Base-by-base conservation (phyloP, 1,140 invertebrate genomes). In the Hesperophylax magnus region DNA sequence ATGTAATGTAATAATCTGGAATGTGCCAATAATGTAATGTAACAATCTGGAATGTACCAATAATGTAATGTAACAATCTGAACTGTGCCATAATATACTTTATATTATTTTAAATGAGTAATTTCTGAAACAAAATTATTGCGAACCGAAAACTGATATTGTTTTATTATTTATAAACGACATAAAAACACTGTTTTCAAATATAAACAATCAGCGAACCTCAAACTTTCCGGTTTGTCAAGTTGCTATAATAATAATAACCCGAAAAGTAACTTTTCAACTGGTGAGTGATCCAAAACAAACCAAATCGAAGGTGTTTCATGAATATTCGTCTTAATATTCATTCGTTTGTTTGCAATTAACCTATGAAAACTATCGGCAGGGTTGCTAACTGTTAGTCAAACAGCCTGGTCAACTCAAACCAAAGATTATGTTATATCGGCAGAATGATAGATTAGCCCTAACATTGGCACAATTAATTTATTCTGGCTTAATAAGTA, bases 391-490 rank as follows among this genome's bases (percentile, higher is more conserved):
- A 47, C 53, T 31, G n/a, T 56, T 24, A 60, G 58, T 56, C 72
- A 75, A 75, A 75, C 54, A 75, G 53, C 75, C 79, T 81, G 75
- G 47, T 69, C 61, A 84, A 84, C 52, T 81, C 79, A 81, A 84
- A 81, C 79, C 61, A 84, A 84, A 84, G 82, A 84, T 84, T 81
- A 77, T 81, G 82, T 84, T 84, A 69, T 84, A 84, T 84, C 82
- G 80, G 79, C 79, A 77, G 77, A 83, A 83, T 83, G 82, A 83
- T 83, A 81, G 82, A 83, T 83, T 83, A 83, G 81, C 47, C 79
- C 78, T 34, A 53, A 58, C 69, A 61, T 72, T 56, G 47, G 67
- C 71, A 71, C 79, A 84, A 79, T 81, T 84, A 84, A 84, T 84
- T 81, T 81, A 76, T 84, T 84, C 79, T 79, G 78, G 78, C 71